A percentile compares a stretch with the other conserved stretches of the same genome.
Conservation (phyloP, 1,140 invertebrate species). For the Steinernema khuongi region DNA sequence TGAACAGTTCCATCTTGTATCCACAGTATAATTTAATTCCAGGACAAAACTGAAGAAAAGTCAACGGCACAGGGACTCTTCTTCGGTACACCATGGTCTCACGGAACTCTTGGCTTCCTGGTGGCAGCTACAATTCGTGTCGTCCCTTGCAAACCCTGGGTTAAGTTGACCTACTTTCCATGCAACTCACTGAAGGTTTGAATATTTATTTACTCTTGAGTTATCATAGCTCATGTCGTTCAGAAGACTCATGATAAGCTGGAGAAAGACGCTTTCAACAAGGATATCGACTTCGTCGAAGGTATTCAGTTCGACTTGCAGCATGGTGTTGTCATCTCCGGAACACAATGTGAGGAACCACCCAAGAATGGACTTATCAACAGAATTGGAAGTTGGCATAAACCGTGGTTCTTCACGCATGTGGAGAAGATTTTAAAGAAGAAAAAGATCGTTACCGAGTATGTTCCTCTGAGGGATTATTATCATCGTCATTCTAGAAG, state of each 20-base stretch:
- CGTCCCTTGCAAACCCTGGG: conserved; percentile 67
- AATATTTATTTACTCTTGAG: background rate
- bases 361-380: conserved; percentile 68
- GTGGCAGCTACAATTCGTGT: conserved; percentile 73
- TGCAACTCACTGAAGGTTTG: conserved; percentile 62
- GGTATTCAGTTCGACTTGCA: conserved; percentile 68
- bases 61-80: conserved; percentile 69
- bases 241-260: conserved; percentile 62
- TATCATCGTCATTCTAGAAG: conserved; percentile 75
- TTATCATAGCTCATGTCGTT: conserved; percentile 58
- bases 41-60: conserved; percentile 20
- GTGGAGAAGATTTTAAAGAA: conserved; percentile 65
- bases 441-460: conserved; percentile 63
- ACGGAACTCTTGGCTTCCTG: conserved; percentile 77
- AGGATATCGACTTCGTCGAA: conserved; percentile 72
- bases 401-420: conserved; percentile 79
- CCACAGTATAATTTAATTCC: background rate
- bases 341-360: conserved; percentile 65
- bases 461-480: conserved; percentile 74
- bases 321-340: conserved; percentile 72
- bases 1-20: background rate
- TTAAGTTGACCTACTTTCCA: conserved; percentile 68
- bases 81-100: conserved; percentile 75
- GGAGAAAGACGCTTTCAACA: conserved; percentile 57
- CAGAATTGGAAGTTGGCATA: conserved; percentile 71